Evolutionary conservation across 2,888 invertebrate species (phyloP).

Genomic region (Lycia hirtaria): DNA sequence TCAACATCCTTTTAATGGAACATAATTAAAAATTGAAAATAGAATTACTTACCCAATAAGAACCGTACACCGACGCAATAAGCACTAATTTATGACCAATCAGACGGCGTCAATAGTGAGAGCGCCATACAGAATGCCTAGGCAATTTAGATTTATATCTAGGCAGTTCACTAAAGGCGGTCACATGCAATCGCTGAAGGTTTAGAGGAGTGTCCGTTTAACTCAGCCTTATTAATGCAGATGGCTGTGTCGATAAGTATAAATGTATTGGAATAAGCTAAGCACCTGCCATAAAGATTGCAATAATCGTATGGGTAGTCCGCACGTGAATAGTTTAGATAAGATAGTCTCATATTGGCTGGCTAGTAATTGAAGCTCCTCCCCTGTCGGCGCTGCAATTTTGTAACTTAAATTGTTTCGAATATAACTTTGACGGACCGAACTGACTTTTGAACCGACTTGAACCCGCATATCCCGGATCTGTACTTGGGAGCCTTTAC

Average conservation of each 20-base stretch:
- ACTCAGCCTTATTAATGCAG: constrained; percentile 44
- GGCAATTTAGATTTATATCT: constrained; percentile 69
- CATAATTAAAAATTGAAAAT: constrained; percentile 21
- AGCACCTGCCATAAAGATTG: constrained; percentile 37
- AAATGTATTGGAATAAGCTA: constrained; percentile 35
- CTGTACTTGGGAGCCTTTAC: no score
- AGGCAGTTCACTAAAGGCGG: constrained; percentile 61
- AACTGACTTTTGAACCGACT: no score
- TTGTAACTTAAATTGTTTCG: constrained; percentile 1
- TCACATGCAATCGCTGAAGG: constrained; percentile 57
- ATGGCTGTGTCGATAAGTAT: constrained; percentile 38
- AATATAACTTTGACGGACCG: no score
- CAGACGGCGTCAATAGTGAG: constrained; percentile 16
- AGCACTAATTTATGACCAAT: constrained; percentile 14
- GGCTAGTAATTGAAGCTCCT: not conserved
- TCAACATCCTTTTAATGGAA: constrained; percentile 9
- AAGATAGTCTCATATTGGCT: constrained; percentile 9
- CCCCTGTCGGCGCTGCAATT: not conserved
- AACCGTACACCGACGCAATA: constrained; percentile 15
- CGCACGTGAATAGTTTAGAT: constrained; percentile 8
- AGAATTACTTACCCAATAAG: not conserved
- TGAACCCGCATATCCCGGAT: no score
- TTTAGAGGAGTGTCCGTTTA: constrained; percentile 37
- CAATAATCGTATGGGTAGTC: constrained; percentile 23
- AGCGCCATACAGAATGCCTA: constrained; percentile 46